A percentile compares a stretch with the other conserved stretches of the same genome.
Evolutionary conservation across 2,888 invertebrate species (phyloP).

Genomic region (Polymixis lichenea): DNA sequence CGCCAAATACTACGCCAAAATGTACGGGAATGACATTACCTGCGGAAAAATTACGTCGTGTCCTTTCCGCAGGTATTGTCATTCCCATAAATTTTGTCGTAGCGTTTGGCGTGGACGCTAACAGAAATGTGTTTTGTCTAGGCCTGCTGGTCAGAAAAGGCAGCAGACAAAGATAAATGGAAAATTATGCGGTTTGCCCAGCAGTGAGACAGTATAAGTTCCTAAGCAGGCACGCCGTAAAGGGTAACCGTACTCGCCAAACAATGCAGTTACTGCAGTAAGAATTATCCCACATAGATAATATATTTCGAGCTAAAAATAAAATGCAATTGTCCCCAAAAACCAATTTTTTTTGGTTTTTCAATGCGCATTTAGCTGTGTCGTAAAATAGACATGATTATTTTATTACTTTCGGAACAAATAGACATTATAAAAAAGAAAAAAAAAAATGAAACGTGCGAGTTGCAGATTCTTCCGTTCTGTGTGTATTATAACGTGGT

Average conservation of each 20-base stretch:
- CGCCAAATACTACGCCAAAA: too few species aligned
- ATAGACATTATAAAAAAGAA: too few species aligned
- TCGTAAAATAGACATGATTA: neutral
- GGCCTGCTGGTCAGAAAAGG: neutral
- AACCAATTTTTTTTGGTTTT: neutral
- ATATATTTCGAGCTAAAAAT: neutral
- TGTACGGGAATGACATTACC: too few species aligned
- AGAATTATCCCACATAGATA: neutral
- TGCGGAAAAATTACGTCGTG: too few species aligned
- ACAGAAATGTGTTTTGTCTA: too few species aligned
- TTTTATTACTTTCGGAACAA: neutral
- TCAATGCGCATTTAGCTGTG: neutral
- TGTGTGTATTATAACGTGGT: slow-evolving; percentile 35
- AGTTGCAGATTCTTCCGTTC: slow-evolving; percentile 8
- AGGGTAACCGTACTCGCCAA: neutral
- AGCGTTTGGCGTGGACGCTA: too few species aligned
- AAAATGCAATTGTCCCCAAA: neutral
- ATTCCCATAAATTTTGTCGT: too few species aligned
- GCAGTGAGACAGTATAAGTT: neutral
- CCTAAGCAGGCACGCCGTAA: too few species aligned
- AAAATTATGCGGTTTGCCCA: neutral
- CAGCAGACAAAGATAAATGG: neutral
- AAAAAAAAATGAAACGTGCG: too few species aligned
- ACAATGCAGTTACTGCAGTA: neutral
- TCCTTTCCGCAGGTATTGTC: too few species aligned